Evolutionary conservation across 2,888 invertebrate genomes (phyloP).

Genomic region (Liopterus haemorrhoidalis): DNA sequence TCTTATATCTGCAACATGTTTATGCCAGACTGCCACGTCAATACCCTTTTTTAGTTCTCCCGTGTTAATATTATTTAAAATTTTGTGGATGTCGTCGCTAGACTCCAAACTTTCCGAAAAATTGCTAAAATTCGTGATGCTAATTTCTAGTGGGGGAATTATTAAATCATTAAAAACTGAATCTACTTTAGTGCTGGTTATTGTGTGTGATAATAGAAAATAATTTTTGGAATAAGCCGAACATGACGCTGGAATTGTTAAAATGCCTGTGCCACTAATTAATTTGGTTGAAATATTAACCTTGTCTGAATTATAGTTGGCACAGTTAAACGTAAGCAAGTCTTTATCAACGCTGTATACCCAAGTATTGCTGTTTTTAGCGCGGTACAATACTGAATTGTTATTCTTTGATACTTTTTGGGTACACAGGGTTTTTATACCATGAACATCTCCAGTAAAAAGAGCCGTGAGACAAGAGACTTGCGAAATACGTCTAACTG

Average conservation of each 20-base stretch:
- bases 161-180: background rate
- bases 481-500: constrained; percentile 11
- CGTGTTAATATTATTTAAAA: background rate
- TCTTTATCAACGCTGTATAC: constrained; percentile 17
- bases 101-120: background rate
- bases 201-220: constrained; percentile 8
- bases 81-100: constrained; percentile 1
- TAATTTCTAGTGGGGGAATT: constrained; percentile 5
- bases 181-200: background rate
- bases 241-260: constrained; percentile 11
- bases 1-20: constrained; percentile 1
- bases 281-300: background rate
- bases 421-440: background rate
- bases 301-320: too few relatives aligned
- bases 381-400: constrained; percentile 7
- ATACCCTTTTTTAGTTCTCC: constrained; percentile 7
- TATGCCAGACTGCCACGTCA: background rate
- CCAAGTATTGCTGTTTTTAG: constrained; percentile 11
- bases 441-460: constrained; percentile 3
- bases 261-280: constrained; percentile 6
- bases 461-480: constrained; percentile 8
- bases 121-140: background rate
- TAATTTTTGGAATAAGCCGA: constrained; percentile 7
- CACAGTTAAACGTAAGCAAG: constrained; percentile 7
- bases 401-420: constrained; percentile 2